A percentile compares a stretch with the other conserved stretches of the same genome.
Conservation (phyloP, 1,140 invertebrate genomes). For the Ctenoplectra terminalis region DNA sequence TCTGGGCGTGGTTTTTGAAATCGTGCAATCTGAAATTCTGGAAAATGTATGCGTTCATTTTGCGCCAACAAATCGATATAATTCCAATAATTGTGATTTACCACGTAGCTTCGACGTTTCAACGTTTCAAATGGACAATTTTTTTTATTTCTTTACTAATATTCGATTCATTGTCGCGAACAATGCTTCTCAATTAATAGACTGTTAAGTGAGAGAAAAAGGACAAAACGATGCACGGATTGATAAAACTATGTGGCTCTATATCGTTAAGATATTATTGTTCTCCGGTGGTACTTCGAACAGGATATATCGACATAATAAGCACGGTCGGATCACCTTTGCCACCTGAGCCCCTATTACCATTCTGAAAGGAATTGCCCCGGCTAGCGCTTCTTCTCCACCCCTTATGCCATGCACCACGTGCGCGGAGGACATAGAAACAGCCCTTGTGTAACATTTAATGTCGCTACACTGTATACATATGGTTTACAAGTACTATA, state of each 20-base stretch:
- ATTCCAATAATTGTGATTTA: slow-evolving; percentile 32
- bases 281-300: background rate
- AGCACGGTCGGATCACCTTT: slow-evolving; percentile 40
- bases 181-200: background rate
- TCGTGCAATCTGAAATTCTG: too few relatives aligned
- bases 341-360: slow-evolving; percentile 52
- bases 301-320: slow-evolving; percentile 47
- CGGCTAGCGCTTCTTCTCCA: slow-evolving; percentile 5
- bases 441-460: background rate
- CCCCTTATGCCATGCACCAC: background rate
- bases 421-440: background rate
- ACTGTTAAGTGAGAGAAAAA: background rate
- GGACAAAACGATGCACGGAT: background rate
- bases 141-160: slow-evolving; percentile 27
- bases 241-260: background rate
- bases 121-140: background rate
- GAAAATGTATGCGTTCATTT: too few relatives aligned
- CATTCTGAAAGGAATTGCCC: slow-evolving; percentile 45
- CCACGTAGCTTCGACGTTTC: background rate
- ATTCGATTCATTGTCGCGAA: background rate
- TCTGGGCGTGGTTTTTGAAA: too few relatives aligned
- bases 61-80: background rate
- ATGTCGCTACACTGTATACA: background rate
- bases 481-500: too few relatives aligned
- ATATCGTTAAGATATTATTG: slow-evolving; percentile 39